Evolutionary conservation across 1,140 invertebrate genomes (phyloP), one percentile per base, ranked within the genome.

Genomic region (Cydia strobilella): DNA sequence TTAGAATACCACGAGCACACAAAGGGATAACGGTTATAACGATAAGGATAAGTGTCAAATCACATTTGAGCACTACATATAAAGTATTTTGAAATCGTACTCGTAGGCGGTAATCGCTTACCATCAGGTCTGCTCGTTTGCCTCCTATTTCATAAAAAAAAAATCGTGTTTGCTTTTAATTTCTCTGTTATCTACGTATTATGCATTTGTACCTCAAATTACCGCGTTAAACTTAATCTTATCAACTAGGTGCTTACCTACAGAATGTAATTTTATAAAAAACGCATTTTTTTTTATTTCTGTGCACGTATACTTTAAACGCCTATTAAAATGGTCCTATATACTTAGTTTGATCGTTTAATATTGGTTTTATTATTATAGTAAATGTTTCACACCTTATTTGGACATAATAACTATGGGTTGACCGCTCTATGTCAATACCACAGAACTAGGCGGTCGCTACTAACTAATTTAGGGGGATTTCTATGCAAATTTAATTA

Each of bases 401-500:
- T 69, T 69, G 65, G 65, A 35, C 31, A 69, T 69, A 27, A 69
- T 69, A 69, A 42, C 27, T 69, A 69, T 18, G n/a, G 42, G 18
- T 42, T 69, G 27, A 35, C 31, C 18, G n/a, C 65, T 69, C 65
- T 69, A 35, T 69, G 65, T 69, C 65, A 69, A 35, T 69, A 35
- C 72, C 45, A 18, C 72, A 15, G 23, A 31, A 66, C 63, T 66
- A 66, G 63, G 63, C 54, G 63, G 63, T 48, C 72, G 48, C 15
- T 76, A 75, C 75, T 59, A 77, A 77, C 82, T 83, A 85, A 88
- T 88, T 87, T 86, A 84, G 81, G 77, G 62, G 80, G 80, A 87
- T 88, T 88, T 85, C 85, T 88, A 89, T 89, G 86, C 81, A 83
- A 89, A 89, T 89, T 87, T 88, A 82, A 88, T 85, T 81, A 83